phyloP scores from a whole-genome alignment of 1,140 invertebrate species.

The Drosophila lini region DNA sequence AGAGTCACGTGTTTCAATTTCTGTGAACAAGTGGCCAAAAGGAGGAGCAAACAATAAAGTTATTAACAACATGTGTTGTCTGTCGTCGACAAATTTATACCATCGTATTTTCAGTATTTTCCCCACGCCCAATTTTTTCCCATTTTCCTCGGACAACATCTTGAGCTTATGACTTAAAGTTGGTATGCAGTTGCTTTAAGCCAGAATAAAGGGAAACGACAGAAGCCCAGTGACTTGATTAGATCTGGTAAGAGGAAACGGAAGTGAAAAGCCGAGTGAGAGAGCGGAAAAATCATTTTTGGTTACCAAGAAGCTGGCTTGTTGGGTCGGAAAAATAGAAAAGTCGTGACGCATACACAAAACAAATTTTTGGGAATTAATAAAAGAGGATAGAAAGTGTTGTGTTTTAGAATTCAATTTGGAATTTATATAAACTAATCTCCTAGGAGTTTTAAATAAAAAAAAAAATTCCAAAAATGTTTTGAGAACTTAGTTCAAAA shows the following conservation, averaged over 20 bases:
- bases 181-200: constrained; percentile 18
- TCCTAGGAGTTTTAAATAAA: no score
- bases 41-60: constrained; percentile 50
- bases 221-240: constrained; percentile 19
- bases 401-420: not conserved
- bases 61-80: constrained; percentile 75
- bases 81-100: constrained; percentile 48
- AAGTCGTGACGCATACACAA: constrained; percentile 3
- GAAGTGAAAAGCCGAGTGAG: constrained; percentile 7
- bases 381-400: not conserved
- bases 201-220: not conserved
- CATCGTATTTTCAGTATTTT: constrained; percentile 27
- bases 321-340: constrained; percentile 4
- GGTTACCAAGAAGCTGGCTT: constrained; percentile 1
- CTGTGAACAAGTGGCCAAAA: constrained; percentile 8
- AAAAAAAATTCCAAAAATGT: no score
- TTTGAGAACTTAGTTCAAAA: no score
- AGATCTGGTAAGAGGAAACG: constrained; percentile 2
- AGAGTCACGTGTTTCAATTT: constrained; percentile 33
- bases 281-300: constrained; percentile 1
- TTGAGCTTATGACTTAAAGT: constrained; percentile 50
- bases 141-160: constrained; percentile 36
- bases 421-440: not conserved
- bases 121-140: constrained; percentile 9
- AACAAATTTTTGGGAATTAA: rapidly evolving